Conservation (phyloP, 2,888 invertebrate species). For the Ectemnius cavifrons region DNA sequence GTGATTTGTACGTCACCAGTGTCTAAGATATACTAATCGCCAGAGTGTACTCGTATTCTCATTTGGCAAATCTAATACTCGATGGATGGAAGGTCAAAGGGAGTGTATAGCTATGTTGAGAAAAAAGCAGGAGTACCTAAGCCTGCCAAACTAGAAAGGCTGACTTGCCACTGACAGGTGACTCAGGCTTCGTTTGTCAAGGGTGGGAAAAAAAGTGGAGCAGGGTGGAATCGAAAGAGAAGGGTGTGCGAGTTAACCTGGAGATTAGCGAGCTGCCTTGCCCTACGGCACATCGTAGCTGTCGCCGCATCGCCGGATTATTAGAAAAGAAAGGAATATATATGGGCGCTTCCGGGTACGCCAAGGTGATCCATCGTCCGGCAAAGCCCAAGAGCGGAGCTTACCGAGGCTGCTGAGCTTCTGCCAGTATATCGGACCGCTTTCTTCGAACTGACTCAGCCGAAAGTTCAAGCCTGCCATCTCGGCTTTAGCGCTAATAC, state of each 20-base stretch:
- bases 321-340: conserved; percentile 41
- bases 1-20: not conserved
- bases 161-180: no score
- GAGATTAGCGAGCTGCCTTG: conserved; percentile 2
- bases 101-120: no score
- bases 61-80: no score
- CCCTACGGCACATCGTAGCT: not conserved
- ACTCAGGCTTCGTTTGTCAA: not conserved
- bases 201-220: not conserved
- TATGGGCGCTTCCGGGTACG: conserved; percentile 13
- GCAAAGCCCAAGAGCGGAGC: conserved; percentile 38
- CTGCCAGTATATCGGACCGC: conserved; percentile 10
- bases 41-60: no score
- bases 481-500: conserved; percentile 43
- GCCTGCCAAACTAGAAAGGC: no score
- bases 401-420: not conserved
- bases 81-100: no score
- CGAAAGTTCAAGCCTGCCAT: conserved; percentile 40
- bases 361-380: conserved; percentile 26
- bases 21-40: not conserved
- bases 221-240: conserved; percentile 11
- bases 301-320: conserved; percentile 27
- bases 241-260: not conserved
- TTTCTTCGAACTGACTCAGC: conserved; percentile 36
- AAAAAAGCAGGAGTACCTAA: no score